These are phyloP conservation scores for Pammene fasciana DNA, from an alignment of 2,888 invertebrate genomes.

Conservation along the genomic window DNA sequence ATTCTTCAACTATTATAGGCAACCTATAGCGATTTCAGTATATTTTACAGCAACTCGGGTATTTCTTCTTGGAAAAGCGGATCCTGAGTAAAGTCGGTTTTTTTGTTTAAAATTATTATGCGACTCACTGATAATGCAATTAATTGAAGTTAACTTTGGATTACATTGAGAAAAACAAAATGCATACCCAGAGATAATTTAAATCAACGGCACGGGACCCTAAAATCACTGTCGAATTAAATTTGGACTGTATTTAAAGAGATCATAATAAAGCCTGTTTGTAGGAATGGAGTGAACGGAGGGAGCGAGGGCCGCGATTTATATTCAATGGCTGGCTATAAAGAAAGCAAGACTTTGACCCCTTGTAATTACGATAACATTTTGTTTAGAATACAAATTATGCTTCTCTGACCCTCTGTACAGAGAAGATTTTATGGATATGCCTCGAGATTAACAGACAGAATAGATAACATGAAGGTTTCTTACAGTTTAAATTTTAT, in stretches of 20 bases:
- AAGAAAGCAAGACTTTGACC: constrained; percentile 51
- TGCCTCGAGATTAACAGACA: constrained; percentile 48
- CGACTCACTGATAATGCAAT: neutral
- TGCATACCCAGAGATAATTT: constrained; percentile 1
- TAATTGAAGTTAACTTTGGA: neutral
- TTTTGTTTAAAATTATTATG: no score
- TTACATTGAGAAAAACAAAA: neutral
- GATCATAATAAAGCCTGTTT: constrained; percentile 40
- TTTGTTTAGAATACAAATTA: constrained; percentile 66
- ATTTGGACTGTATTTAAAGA: constrained; percentile 36
- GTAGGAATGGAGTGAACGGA: constrained; percentile 29
- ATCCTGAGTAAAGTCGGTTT: no score
- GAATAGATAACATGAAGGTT: neutral
- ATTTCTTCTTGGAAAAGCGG: no score
- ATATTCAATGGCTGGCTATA: constrained; percentile 45
- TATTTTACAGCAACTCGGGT: no score
- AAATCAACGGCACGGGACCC: neutral
- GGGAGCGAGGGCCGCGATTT: constrained; percentile 46
- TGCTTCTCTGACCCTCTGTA: constrained; percentile 47
- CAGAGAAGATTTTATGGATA: constrained; percentile 50
- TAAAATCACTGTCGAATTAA: constrained; percentile 30
- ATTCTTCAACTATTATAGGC: no score
- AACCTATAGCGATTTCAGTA: no score
- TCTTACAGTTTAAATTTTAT: neutral
- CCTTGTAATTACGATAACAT: constrained; percentile 62